These are phyloP conservation scores for Trilocha varians DNA, from an alignment of 2,888 invertebrate species.

Conservation along the genomic window DNA sequence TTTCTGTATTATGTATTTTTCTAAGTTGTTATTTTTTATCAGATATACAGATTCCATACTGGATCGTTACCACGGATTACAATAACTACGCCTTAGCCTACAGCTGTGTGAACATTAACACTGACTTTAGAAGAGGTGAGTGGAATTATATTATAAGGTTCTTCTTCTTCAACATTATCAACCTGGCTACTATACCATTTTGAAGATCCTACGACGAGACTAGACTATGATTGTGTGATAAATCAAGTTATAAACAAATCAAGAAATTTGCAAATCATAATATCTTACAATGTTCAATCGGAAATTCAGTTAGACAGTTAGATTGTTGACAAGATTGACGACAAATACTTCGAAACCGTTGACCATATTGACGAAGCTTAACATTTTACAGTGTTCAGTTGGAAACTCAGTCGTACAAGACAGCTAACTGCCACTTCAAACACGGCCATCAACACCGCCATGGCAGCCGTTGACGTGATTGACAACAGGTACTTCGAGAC, in stretches of 20 bases:
- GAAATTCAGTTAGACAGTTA: conserved; percentile 42
- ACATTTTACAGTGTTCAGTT: conserved; percentile 38
- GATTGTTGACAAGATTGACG: conserved; percentile 29
- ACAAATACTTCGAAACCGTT: conserved; percentile 32
- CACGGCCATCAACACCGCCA: conserved; percentile 27
- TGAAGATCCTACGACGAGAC: too few species aligned
- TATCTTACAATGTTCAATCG: conserved; percentile 40
- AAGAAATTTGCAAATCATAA: too few species aligned
- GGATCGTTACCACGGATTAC: conserved; percentile 71
- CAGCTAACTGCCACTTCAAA: conserved; percentile 21
- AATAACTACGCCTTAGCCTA: conserved; percentile 74
- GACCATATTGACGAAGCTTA: too few species aligned
- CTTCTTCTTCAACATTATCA: too few species aligned
- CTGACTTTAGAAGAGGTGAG: conserved; percentile 29
- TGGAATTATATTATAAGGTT: not conserved
- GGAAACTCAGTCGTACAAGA: conserved; percentile 45
- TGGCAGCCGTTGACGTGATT: conserved; percentile 27
- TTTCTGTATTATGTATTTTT: too few species aligned
- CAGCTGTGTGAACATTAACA: conserved; percentile 61
- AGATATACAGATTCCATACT: conserved; percentile 33
- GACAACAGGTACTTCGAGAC: conserved; percentile 33
- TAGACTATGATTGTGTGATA: too few species aligned
- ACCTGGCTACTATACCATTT: too few species aligned
- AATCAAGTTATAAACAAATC: too few species aligned
- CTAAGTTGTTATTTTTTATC: too few species aligned